phyloP scores from a whole-genome alignment of 2,888 invertebrate genomes.

The Nomada fucata region DNA sequence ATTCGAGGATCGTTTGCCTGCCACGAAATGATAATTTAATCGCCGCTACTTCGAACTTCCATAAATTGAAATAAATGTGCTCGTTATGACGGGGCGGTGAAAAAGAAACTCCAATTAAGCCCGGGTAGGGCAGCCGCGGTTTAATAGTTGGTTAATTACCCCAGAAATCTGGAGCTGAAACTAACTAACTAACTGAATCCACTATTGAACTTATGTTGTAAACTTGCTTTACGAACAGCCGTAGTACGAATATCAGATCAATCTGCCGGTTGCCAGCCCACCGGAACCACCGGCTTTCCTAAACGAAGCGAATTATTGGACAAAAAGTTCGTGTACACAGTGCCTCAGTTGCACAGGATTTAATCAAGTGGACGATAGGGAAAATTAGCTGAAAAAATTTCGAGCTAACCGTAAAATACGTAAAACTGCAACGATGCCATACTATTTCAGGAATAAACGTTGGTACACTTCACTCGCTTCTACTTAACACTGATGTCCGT shows the following conservation, averaged over 20 bases:
- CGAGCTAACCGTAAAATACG: too few relatives aligned
- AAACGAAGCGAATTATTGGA: neutral
- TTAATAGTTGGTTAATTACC: conserved; percentile 54
- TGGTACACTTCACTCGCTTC: too few relatives aligned
- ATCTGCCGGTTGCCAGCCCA: conserved; percentile 13
- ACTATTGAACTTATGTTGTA: conserved; percentile 36
- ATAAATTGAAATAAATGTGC: neutral
- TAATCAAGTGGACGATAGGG: neutral
- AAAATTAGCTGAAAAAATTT: neutral
- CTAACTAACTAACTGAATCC: conserved; percentile 40
- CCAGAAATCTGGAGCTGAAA: conserved; percentile 53
- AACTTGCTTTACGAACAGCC: conserved; percentile 32
- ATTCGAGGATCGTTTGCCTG: too few relatives aligned
- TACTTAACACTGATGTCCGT: too few relatives aligned
- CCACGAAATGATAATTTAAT: too few relatives aligned
- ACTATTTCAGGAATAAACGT: too few relatives aligned
- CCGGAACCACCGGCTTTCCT: conserved; percentile 11
- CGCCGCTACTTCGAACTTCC: too few relatives aligned
- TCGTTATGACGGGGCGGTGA: conserved; percentile 9
- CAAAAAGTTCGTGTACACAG: neutral
- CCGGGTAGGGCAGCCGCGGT: conserved; percentile 6
- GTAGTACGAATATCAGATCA: conserved; percentile 17
- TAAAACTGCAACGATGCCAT: too few relatives aligned
- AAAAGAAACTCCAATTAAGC: conserved; percentile 19
- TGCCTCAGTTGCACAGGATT: neutral